These are phyloP conservation scores for Polymixis lichenea DNA, from an alignment of 2,888 invertebrate species.

Conservation along the genomic window DNA sequence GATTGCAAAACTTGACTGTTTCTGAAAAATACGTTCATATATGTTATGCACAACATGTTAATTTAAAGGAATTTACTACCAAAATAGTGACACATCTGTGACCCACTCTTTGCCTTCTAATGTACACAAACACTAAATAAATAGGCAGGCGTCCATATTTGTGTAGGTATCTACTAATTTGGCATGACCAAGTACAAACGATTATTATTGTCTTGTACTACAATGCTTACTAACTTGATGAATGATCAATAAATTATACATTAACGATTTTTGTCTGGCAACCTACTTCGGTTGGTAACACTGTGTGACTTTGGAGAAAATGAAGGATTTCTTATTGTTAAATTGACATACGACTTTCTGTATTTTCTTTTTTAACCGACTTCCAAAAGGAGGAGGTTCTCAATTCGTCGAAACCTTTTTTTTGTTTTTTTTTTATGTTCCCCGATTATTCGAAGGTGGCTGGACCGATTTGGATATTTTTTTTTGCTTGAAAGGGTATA, in stretches of 20 bases:
- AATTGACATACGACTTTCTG: neutral
- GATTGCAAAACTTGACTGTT: too few relatives aligned
- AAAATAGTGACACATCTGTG: conserved; percentile 54
- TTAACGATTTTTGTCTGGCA: conserved; percentile 27
- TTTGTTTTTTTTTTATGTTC: too few relatives aligned
- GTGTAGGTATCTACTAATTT: conserved; percentile 78
- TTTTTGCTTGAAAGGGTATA: too few relatives aligned
- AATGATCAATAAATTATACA: conserved; percentile 70
- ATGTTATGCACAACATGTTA: neutral
- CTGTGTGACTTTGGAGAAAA: neutral
- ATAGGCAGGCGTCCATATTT: conserved; percentile 67
- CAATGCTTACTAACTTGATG: conserved; percentile 69
- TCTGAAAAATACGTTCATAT: neutral
- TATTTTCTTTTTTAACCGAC: too few relatives aligned
- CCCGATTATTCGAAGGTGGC: too few relatives aligned
- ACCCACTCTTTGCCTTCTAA: conserved; percentile 61
- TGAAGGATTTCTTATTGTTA: neutral
- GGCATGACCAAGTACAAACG: conserved; percentile 73
- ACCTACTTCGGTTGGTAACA: conserved; percentile 9
- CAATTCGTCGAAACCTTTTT: too few relatives aligned
- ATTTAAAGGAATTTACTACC: neutral
- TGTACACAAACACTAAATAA: conserved; percentile 64
- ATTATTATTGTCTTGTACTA: conserved; percentile 75
- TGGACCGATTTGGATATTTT: too few relatives aligned
- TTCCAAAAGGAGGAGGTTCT: too few relatives aligned